Evolutionary conservation across 2,113 vertebrate species (phyloP).

Genomic region (Myrmecobius fasciatus): DNA sequence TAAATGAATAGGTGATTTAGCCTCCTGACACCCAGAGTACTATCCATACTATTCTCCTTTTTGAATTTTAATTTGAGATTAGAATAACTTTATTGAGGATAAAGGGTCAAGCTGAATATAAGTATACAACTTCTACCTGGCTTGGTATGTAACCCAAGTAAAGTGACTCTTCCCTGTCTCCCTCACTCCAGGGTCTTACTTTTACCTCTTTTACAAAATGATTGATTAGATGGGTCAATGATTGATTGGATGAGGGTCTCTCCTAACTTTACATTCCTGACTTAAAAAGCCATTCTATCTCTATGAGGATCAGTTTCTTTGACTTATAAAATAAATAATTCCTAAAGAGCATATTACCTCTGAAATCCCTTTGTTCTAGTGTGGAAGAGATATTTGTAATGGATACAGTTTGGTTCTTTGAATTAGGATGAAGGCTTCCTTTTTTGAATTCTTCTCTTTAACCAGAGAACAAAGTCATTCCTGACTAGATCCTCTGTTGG

Average conservation of each 20-base stretch:
- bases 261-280: background rate
- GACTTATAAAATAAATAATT: background rate
- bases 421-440: background rate
- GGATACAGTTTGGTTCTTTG: background rate
- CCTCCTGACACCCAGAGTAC: background rate
- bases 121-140: background rate
- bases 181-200: background rate
- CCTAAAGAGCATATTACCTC: background rate
- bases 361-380: background rate
- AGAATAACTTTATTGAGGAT: background rate
- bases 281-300: background rate
- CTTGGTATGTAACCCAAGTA: background rate
- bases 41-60: background rate
- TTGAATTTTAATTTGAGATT: background rate
- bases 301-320: background rate
- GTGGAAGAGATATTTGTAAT: background rate
- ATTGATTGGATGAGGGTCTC: background rate
- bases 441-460: background rate
- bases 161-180: background rate
- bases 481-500: background rate
- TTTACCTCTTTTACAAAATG: background rate
- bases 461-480: slow-evolving; percentile 2
- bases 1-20: background rate
- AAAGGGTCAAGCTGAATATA: background rate
- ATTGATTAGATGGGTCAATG: background rate